phyloP scores from a whole-genome alignment of 2,113 vertebrate genomes.

The Saccopteryx leptura region DNA sequence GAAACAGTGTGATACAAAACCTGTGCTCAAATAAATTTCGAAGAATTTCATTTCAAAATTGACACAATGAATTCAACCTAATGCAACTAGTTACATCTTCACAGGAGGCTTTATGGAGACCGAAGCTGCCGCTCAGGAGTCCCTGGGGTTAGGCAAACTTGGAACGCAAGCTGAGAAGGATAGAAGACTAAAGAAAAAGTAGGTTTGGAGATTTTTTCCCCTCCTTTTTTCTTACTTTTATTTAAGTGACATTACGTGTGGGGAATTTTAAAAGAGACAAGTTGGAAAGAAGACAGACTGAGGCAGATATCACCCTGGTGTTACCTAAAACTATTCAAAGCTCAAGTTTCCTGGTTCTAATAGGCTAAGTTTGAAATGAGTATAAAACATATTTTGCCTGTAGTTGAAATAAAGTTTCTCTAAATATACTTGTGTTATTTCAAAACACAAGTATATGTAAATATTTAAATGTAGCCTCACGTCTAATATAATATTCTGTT shows the following conservation, averaged over 20 bases:
- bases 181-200: conserved; percentile 99
- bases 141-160: conserved; percentile 94
- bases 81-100: conserved; percentile 66
- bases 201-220: conserved; percentile 84
- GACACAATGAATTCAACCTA: background rate
- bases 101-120: conserved; percentile 95
- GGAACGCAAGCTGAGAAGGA: conserved; percentile 99
- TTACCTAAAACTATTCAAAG: background rate
- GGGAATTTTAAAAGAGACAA: background rate
- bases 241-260: background rate
- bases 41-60: background rate
- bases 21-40: background rate
- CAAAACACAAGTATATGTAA: background rate
- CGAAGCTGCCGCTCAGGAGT: conserved; percentile 95
- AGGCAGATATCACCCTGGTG: background rate
- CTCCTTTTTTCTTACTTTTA: background rate
- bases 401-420: conserved; percentile 22
- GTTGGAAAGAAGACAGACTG: background rate
- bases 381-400: background rate
- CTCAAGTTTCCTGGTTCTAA: background rate
- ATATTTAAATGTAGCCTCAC: background rate
- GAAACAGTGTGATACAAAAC: background rate
- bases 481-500: background rate
- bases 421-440: conserved; percentile 5
- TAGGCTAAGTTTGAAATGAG: background rate